Evolutionary conservation across 2,888 invertebrate genomes (phyloP).

Genomic region (Hemistola chrysoprasaria): DNA sequence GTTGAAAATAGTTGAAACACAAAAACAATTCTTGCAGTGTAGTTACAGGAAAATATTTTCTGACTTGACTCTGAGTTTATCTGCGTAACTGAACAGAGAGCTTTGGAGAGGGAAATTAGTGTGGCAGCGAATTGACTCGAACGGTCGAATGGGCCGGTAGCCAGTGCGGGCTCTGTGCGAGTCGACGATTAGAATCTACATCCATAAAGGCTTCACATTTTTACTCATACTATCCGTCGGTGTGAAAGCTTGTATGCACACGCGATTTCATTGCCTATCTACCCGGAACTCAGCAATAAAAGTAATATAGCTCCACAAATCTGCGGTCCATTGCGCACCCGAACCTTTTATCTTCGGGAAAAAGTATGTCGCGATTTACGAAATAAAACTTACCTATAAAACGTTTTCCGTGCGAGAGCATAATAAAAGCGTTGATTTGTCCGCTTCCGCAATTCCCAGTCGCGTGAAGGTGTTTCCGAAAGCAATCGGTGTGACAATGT

Average conservation of each 20-base stretch:
- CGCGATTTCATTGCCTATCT: constrained; percentile 23
- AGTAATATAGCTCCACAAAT: constrained; percentile 27
- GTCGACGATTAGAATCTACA: constrained; percentile 27
- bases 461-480: neutral
- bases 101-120: constrained; percentile 29
- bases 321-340: constrained; percentile 19
- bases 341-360: constrained; percentile 24
- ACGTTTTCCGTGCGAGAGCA: constrained; percentile 27
- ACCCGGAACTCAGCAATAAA: constrained; percentile 21
- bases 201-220: constrained; percentile 24
- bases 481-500: constrained; percentile 4
- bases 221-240: constrained; percentile 13
- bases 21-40: constrained; percentile 26
- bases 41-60: constrained; percentile 30
- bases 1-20: constrained; percentile 15
- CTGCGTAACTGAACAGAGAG: constrained; percentile 28
- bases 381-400: constrained; percentile 25
- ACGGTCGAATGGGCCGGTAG: constrained; percentile 19
- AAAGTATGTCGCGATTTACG: constrained; percentile 28
- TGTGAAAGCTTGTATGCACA: constrained; percentile 19
- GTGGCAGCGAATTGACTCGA: constrained; percentile 25
- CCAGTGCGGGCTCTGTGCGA: constrained; percentile 21
- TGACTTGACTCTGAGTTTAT: constrained; percentile 30
- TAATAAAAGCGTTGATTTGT: constrained; percentile 30
- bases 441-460: constrained; percentile 21